phyloP scores from a whole-genome alignment of 2,888 invertebrate genomes.

The Pandemis cinnamomeana region DNA sequence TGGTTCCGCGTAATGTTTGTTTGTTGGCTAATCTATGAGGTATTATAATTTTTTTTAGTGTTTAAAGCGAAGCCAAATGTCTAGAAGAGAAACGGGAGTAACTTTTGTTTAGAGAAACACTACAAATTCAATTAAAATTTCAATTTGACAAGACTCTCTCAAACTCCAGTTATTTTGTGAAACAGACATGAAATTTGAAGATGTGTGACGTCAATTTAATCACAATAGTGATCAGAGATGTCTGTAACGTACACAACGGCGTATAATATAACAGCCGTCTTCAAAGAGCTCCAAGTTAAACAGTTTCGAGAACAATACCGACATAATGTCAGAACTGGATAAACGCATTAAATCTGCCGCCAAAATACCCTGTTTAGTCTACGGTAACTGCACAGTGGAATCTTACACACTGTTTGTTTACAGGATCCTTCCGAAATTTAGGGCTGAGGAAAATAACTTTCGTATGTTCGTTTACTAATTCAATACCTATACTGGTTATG shows the following conservation, averaged over 20 bases:
- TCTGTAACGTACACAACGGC: slow-evolving; percentile 5
- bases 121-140: background rate
- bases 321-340: slow-evolving; percentile 45
- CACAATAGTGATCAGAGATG: slow-evolving; percentile 21
- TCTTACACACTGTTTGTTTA: slow-evolving; percentile 57
- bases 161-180: background rate
- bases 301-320: slow-evolving; percentile 39
- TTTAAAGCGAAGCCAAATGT: too few relatives aligned
- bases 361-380: slow-evolving; percentile 71
- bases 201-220: slow-evolving; percentile 19
- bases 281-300: slow-evolving; percentile 39
- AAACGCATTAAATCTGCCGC: slow-evolving; percentile 65
- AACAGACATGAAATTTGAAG: slow-evolving; percentile 9
- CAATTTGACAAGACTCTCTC: background rate
- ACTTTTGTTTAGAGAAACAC: background rate
- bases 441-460: slow-evolving; percentile 47
- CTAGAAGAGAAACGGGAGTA: background rate
- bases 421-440: slow-evolving; percentile 60
- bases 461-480: slow-evolving; percentile 22
- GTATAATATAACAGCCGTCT: slow-evolving; percentile 28
- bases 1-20: background rate
- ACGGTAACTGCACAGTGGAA: slow-evolving; percentile 46
- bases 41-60: too few relatives aligned
- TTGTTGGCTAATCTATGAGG: background rate
- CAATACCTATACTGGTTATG: background rate